Conservation (phyloP, 1,140 invertebrate genomes). For the Cydia pomonella region DNA sequence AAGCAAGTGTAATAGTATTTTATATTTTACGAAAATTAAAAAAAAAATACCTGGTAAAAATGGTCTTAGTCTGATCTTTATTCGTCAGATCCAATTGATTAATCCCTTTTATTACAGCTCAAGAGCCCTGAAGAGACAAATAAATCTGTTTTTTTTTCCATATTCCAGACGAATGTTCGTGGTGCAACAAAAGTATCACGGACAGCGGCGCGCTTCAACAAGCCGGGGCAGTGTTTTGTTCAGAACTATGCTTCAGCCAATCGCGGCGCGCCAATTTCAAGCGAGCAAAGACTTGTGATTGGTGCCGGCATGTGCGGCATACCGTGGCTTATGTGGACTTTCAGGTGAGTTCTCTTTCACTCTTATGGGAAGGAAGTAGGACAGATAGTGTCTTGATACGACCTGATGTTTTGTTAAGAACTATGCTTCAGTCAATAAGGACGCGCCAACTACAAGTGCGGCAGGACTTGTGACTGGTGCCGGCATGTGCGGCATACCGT, state of each 20-base stretch:
- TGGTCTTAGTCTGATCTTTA: no score
- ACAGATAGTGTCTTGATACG: background rate
- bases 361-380: background rate
- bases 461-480: conserved; percentile 97
- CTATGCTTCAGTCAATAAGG: conserved; percentile 94
- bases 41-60: no score
- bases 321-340: conserved; percentile 96
- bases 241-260: conserved; percentile 94
- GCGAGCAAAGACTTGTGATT: conserved; percentile 95
- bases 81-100: no score
- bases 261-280: conserved; percentile 93
- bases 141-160: background rate
- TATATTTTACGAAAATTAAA: no score
- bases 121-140: background rate
- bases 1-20: no score
- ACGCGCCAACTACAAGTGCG: conserved; percentile 93
- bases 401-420: conserved; percentile 88
- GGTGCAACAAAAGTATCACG: conserved; percentile 82
- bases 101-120: no score
- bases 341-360: conserved; percentile 53
- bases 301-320: conserved; percentile 94
- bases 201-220: conserved; percentile 82
- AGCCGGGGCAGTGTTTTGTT: conserved; percentile 87
- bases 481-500: conserved; percentile 93
- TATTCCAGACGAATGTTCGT: conserved; percentile 81